Conservation (phyloP, 2,113 vertebrate species). For the Phainopepla nitens region DNA sequence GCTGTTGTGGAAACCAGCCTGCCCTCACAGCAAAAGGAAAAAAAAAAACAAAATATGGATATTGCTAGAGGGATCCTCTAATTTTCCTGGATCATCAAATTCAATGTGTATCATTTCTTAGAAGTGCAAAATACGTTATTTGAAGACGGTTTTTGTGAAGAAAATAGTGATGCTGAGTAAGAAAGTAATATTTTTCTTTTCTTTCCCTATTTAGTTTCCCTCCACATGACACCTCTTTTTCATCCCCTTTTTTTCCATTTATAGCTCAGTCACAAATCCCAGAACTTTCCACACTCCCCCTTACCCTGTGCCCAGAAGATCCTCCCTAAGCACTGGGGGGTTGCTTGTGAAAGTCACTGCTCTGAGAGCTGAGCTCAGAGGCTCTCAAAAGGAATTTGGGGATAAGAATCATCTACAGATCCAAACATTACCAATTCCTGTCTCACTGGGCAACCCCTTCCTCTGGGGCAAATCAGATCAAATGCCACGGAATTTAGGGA, state of each 20-base stretch:
- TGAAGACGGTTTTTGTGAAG: neutral
- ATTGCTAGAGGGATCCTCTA: neutral
- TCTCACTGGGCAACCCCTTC: neutral
- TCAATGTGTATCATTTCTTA: neutral
- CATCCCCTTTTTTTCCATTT: neutral
- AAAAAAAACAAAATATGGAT: neutral
- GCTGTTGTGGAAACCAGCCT: neutral
- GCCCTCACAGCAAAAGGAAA: neutral
- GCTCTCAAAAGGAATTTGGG: neutral
- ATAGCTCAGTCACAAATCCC: neutral
- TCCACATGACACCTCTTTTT: neutral
- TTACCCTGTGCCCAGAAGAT: neutral
- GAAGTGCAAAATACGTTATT: neutral
- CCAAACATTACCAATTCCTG: neutral
- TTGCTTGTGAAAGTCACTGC: neutral
- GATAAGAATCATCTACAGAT: neutral
- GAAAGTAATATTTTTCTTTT: neutral
- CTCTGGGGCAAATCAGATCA: neutral
- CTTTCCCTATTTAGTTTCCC: neutral
- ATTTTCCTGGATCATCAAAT: neutral
- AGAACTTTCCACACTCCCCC: neutral
- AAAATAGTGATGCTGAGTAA: neutral
- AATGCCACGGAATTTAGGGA: neutral
- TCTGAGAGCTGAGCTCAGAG: neutral
- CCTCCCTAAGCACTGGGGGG: accelerated